Evolutionary conservation across 2,797 vertebrate genomes (phyloP).

Genomic region (Orientallactaga sibirica): DNA sequence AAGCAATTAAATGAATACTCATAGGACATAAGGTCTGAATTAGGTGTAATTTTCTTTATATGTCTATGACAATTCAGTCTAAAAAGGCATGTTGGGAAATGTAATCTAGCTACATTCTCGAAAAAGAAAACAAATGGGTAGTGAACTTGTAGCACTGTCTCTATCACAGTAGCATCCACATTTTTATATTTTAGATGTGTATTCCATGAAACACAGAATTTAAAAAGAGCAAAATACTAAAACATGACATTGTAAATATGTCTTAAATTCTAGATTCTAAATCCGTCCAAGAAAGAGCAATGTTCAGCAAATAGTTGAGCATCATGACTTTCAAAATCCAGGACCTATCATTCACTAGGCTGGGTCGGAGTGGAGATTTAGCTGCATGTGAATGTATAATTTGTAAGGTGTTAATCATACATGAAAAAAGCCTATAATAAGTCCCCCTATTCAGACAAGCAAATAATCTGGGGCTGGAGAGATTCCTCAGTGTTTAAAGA

Average conservation of each 20-base stretch:
- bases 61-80: not conserved
- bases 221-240: not conserved
- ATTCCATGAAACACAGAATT: not conserved
- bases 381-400: not conserved
- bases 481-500: no score
- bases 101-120: not conserved
- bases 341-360: fast-evolving
- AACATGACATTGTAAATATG: not conserved
- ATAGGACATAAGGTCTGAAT: not conserved
- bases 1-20: not conserved
- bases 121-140: not conserved
- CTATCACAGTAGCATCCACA: not conserved
- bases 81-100: not conserved
- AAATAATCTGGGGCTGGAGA: no score
- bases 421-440: not conserved
- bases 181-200: not conserved
- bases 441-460: not conserved
- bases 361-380: not conserved
- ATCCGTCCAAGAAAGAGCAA: not conserved
- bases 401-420: not conserved
- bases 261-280: not conserved
- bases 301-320: not conserved
- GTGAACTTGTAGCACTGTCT: not conserved
- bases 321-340: not conserved
- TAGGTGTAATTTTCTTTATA: not conserved